phyloP scores from a whole-genome alignment of 2,113 vertebrate genomes.

The Lathamus discolor region DNA sequence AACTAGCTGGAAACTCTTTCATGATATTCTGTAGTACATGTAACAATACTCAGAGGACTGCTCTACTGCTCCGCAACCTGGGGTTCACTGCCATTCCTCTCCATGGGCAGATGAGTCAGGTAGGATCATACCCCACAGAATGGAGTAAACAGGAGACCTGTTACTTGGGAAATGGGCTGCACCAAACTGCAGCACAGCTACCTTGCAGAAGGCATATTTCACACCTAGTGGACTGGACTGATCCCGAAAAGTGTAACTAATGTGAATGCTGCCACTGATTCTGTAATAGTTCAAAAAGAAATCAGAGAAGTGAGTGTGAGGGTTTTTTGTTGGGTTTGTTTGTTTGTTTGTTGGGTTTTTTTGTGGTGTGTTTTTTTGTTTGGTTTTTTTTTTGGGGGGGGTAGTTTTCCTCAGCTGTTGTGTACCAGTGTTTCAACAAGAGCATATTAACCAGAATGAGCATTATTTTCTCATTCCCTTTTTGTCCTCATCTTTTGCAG shows the following conservation, averaged over 20 bases:
- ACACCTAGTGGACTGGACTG: neutral
- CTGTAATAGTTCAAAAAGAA: neutral
- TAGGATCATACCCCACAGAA: constrained; percentile 29
- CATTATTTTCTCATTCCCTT: neutral
- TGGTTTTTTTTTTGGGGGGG: neutral
- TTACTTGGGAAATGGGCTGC: neutral
- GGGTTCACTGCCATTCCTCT: constrained; percentile 97
- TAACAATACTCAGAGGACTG: constrained; percentile 93
- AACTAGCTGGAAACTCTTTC: constrained; percentile 96
- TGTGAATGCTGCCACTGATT: neutral
- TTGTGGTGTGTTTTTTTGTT: too few relatives aligned
- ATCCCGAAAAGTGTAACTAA: neutral
- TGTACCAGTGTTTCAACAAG: neutral
- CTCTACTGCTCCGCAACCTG: constrained; percentile 90
- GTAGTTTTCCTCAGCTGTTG: neutral
- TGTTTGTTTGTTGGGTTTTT: too few relatives aligned
- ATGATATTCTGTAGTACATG: constrained; percentile 98
- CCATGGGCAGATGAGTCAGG: constrained; percentile 98
- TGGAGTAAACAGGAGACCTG: neutral
- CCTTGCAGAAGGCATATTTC: neutral
- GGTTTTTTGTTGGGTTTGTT: neutral
- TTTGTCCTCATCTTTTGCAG: constrained; percentile 64
- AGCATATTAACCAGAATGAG: neutral
- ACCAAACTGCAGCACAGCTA: neutral
- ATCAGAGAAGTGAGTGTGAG: neutral